Percentiles rank a stretch among this genome's conserved stretches.
phyloP scores from a whole-genome alignment of 2,113 vertebrate genomes.

The Pygathrix nemaeus region DNA sequence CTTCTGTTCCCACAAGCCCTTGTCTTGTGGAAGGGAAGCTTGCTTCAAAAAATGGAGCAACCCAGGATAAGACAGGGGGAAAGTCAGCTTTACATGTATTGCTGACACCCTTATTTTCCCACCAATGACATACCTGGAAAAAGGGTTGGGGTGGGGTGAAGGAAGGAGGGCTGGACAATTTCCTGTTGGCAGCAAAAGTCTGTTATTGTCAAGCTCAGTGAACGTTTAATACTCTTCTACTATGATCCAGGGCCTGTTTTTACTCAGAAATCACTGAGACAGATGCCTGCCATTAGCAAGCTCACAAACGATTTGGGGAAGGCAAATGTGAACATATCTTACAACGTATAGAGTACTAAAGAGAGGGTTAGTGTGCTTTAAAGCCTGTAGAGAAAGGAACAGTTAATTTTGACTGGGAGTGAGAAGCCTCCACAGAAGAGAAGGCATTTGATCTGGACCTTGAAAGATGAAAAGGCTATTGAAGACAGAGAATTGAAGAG shows the following conservation, averaged over 20 bases:
- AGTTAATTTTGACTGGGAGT: constrained; percentile 44
- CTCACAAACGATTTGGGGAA: constrained; percentile 21
- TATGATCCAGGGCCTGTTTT: not conserved
- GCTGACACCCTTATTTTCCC: not conserved
- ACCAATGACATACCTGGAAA: not conserved
- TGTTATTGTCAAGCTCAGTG: not conserved
- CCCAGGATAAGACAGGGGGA: not conserved
- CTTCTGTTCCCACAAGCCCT: not conserved
- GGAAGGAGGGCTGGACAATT: not conserved
- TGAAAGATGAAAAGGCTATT: constrained; percentile 59
- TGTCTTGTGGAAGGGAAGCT: not conserved
- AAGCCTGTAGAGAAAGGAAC: constrained; percentile 10
- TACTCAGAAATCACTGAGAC: not conserved
- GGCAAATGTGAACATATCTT: not conserved
- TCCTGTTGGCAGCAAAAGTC: not conserved
- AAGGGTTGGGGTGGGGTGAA: not conserved
- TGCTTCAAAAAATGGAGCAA: too few species aligned
- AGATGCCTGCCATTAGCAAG: not conserved
- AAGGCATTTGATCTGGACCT: constrained; percentile 54
- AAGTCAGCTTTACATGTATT: not conserved
- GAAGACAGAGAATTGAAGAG: constrained; percentile 55
- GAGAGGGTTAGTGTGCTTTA: not conserved
- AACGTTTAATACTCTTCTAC: not conserved
- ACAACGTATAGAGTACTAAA: not conserved
- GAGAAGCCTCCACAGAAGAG: constrained; percentile 34